A percentile compares a stretch with the other conserved stretches of the same genome.
phyloP scores from a whole-genome alignment of 2,888 invertebrate species.

The Digitonthophagus gazella region DNA sequence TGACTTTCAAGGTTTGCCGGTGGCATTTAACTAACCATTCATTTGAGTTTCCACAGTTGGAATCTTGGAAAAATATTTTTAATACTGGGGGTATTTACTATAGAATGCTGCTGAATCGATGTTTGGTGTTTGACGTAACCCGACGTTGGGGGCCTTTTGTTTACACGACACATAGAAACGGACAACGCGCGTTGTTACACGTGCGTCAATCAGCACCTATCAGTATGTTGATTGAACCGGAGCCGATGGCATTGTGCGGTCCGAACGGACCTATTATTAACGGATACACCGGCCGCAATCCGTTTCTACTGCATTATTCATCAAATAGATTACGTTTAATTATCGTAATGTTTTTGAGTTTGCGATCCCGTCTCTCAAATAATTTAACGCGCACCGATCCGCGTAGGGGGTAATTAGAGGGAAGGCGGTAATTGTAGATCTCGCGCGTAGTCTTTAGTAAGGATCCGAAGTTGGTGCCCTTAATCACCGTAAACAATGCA shows the following conservation, averaged over 20 bases:
- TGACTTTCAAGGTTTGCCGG: background rate
- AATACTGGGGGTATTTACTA: no score
- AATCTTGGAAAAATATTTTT: background rate
- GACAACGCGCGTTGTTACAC: background rate
- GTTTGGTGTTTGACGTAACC: background rate
- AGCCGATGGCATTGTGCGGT: background rate
- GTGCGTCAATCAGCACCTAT: background rate
- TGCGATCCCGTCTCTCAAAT: no score
- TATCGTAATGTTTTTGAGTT: background rate
- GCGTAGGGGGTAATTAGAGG: background rate
- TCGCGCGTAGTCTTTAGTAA: background rate
- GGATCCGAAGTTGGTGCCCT: background rate
- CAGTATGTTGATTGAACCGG: background rate
- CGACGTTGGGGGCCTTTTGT: background rate
- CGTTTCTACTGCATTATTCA: background rate
- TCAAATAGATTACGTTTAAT: background rate
- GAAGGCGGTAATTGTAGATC: background rate
- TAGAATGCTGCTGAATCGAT: no score
- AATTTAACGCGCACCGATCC: background rate
- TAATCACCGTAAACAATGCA: background rate
- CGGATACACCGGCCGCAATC: background rate
- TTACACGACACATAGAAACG: background rate
- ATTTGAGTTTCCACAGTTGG: background rate
- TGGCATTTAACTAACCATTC: background rate
- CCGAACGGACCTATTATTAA: background rate